These are phyloP conservation scores for Pseudomyrmex cubaensis DNA, from an alignment of 1,140 invertebrate genomes.

Conservation along the genomic window DNA sequence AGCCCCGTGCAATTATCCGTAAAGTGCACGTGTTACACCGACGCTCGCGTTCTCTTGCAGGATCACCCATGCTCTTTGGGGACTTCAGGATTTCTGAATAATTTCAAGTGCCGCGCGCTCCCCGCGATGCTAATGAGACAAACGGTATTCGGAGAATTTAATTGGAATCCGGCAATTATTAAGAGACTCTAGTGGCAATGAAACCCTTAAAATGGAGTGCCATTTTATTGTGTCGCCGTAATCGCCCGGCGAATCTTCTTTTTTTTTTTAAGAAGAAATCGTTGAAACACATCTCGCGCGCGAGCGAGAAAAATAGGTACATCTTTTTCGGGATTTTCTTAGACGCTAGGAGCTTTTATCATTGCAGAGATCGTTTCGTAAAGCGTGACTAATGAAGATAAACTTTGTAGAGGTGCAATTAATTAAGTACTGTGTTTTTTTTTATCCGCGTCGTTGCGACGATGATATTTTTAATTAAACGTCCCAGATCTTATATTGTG, in stretches of 20 bases:
- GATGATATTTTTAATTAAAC: no score
- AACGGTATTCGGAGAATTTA: constrained; percentile 21
- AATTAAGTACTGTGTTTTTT: no score
- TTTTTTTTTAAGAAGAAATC: no score
- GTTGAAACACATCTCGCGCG: no score
- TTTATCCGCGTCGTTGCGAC: no score
- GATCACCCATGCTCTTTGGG: neutral
- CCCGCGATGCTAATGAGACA: constrained; percentile 36
- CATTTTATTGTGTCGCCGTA: constrained; percentile 30
- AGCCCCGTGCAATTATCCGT: constrained; percentile 50
- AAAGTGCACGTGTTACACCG: constrained; percentile 47
- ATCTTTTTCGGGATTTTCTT: no score
- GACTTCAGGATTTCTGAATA: constrained; percentile 32
- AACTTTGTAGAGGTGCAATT: no score
- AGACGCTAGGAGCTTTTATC: no score
- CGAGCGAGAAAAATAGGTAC: no score
- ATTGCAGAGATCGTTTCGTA: no score
- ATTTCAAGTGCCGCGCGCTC: constrained; percentile 23
- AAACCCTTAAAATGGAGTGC: constrained; percentile 38
- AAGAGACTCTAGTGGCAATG: constrained; percentile 31
- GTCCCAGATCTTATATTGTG: no score
- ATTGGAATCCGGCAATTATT: constrained; percentile 50
- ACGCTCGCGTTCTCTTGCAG: neutral
- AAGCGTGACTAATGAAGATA: no score
- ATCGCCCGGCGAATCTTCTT: neutral